A percentile compares a stretch with the other conserved stretches of the same genome.
These are phyloP conservation scores for Clarias batrachus DNA, from an alignment of 2,113 vertebrate genomes.

Conservation along the genomic window DNA sequence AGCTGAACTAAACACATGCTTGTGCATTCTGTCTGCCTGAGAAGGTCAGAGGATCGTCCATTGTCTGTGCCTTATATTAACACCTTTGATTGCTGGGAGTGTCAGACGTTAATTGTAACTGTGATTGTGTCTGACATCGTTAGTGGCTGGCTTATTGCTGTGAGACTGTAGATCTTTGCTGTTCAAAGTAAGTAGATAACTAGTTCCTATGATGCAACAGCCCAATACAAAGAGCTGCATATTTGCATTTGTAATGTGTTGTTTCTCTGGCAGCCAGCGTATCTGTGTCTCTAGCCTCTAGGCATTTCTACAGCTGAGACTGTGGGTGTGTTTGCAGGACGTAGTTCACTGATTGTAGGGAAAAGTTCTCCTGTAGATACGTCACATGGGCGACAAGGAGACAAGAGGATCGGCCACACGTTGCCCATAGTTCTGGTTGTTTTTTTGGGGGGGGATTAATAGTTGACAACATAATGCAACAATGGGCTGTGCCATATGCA, in stretches of 20 bases:
- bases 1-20: not conserved
- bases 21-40: slow-evolving; percentile 20
- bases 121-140: not conserved
- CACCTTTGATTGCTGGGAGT: not conserved
- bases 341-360: slow-evolving; percentile 11
- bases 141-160: not conserved
- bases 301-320: not conserved
- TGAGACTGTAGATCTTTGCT: not conserved
- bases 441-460: not conserved
- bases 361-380: not conserved
- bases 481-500: slow-evolving; percentile 69
- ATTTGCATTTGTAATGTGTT: not conserved
- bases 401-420: not conserved
- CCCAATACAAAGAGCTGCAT: not conserved
- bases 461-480: not conserved
- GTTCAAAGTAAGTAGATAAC: not conserved
- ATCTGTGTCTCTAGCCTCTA: not conserved
- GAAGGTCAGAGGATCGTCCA: not conserved
- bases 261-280: not conserved
- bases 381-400: not conserved
- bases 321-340: not conserved
- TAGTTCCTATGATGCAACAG: not conserved
- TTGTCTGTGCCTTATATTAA: not conserved
- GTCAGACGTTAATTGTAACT: not conserved
- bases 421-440: not conserved